Conservation (phyloP, 2,888 invertebrate species). For the Ecliptopera silaceata region DNA sequence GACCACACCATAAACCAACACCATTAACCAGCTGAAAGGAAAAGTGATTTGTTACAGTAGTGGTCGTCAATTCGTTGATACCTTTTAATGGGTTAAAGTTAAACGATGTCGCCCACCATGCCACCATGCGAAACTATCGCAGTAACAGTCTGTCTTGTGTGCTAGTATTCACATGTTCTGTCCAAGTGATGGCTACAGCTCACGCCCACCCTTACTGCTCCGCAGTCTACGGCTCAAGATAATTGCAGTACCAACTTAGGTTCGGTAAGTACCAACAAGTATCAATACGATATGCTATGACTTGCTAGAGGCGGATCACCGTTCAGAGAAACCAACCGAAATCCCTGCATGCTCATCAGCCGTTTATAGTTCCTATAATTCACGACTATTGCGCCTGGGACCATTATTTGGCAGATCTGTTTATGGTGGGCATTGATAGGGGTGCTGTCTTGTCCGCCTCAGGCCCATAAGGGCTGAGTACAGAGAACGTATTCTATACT, state of each 20-base stretch:
- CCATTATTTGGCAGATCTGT: neutral
- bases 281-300: neutral
- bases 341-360: neutral
- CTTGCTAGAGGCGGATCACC: conserved; percentile 1
- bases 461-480: neutral
- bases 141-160: too few species aligned
- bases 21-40: conserved; percentile 19
- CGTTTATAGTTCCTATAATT: neutral
- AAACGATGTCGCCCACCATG: too few species aligned
- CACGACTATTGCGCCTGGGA: neutral
- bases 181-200: too few species aligned
- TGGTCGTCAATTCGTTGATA: neutral
- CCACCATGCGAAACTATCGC: too few species aligned
- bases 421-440: conserved; percentile 1
- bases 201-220: too few species aligned
- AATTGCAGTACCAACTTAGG: too few species aligned
- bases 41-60: conserved; percentile 19
- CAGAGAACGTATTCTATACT: neutral
- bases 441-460: neutral
- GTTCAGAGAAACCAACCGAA: conserved; percentile 3
- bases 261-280: neutral
- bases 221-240: too few species aligned
- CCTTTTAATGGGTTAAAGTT: too few species aligned
- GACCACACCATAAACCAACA: conserved; percentile 22
- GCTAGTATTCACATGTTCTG: neutral